phyloP scores from a whole-genome alignment of 1,140 invertebrate species.

The Dysdera silvatica region DNA sequence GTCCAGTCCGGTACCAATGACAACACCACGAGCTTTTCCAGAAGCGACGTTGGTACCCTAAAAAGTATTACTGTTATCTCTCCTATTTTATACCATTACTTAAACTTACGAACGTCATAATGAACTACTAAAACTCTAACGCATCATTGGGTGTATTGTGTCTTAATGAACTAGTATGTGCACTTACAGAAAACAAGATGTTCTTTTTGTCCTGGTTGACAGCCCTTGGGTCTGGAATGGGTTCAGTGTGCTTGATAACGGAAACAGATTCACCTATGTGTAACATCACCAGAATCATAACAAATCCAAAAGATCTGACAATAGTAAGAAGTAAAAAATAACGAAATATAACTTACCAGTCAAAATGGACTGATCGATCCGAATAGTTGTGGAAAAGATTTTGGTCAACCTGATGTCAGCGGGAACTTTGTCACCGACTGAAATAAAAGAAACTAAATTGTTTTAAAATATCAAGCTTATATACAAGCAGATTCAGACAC shows the following conservation, averaged over 20 bases:
- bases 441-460: constrained; percentile 47
- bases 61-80: constrained; percentile 51
- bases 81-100: too few relatives aligned
- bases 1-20: constrained; percentile 95
- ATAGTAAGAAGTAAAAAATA: not conserved
- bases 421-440: constrained; percentile 99
- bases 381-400: constrained; percentile 94
- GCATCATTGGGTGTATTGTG: too few relatives aligned
- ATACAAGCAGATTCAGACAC: not conserved
- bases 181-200: constrained; percentile 64
- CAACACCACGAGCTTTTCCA: constrained; percentile 95
- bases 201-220: constrained; percentile 99
- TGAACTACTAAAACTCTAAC: too few relatives aligned
- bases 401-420: constrained; percentile 96
- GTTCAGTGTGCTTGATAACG: constrained; percentile 97
- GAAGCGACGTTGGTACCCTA: constrained; percentile 98
- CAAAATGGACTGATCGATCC: constrained; percentile 99
- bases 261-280: constrained; percentile 82
- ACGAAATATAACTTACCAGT: constrained; percentile 57
- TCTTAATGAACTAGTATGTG: too few relatives aligned
- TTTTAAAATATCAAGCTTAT: not conserved
- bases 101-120: too few relatives aligned
- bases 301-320: not conserved
- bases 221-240: constrained; percentile 91
- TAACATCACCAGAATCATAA: too few relatives aligned